These are phyloP conservation scores for Oligia strigilis DNA, from an alignment of 2,888 invertebrate genomes.

Conservation along the genomic window DNA sequence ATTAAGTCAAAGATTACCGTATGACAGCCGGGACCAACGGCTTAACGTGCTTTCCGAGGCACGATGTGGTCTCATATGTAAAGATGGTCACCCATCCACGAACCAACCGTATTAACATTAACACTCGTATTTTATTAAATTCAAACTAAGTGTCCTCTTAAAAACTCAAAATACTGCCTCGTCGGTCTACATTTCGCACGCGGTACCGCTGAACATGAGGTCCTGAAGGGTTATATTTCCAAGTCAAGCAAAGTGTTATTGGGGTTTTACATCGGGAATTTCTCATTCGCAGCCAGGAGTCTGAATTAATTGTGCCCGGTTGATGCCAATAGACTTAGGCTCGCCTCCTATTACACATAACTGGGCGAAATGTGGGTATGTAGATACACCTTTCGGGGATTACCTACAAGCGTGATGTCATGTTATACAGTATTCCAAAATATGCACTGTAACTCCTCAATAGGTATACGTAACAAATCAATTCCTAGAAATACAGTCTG, in stretches of 20 bases:
- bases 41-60: neutral
- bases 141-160: neutral
- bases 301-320: neutral
- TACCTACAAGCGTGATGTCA: neutral
- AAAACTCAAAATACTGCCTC: neutral
- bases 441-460: neutral
- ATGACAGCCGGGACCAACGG: neutral
- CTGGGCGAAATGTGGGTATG: neutral
- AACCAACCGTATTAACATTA: neutral
- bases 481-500: neutral
- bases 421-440: neutral
- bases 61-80: neutral
- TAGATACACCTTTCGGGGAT: neutral
- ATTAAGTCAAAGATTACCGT: neutral
- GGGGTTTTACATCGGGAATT: neutral
- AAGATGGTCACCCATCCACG: neutral
- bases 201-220: neutral
- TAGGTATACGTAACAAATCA: neutral
- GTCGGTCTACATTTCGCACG: neutral
- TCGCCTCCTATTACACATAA: neutral
- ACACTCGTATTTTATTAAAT: neutral
- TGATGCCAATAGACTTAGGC: neutral
- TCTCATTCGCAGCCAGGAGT: neutral
- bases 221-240: neutral
- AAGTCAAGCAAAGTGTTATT: neutral